A percentile compares a stretch with the other conserved stretches of the same genome.
Conservation (phyloP, 2,888 invertebrate genomes). For the Muscina levida region DNA sequence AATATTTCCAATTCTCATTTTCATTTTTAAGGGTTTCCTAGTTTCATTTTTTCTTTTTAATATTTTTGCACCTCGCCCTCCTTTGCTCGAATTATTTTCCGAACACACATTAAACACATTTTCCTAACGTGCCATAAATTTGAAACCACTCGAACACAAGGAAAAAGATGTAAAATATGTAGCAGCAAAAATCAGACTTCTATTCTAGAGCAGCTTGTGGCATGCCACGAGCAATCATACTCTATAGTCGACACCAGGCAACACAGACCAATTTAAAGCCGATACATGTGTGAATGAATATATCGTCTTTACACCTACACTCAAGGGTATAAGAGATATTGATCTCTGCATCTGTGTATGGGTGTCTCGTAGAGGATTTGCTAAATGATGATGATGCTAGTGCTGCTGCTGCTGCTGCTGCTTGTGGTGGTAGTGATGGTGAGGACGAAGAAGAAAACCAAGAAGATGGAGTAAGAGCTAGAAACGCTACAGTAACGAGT, state of each 20-base stretch:
- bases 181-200: constrained; percentile 3
- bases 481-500: constrained; percentile 21
- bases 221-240: constrained; percentile 55
- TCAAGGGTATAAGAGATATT: constrained; percentile 36
- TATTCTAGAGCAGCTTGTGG: constrained; percentile 52
- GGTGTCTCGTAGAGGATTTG: constrained; percentile 1
- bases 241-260: constrained; percentile 19
- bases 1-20: constrained; percentile 26
- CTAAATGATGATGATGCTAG: too few relatives aligned
- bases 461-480: not conserved
- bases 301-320: constrained; percentile 45
- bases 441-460: not conserved
- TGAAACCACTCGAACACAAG: constrained; percentile 59
- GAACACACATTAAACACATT: constrained; percentile 63
- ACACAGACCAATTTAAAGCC: not conserved
- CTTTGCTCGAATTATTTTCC: constrained; percentile 37
- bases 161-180: constrained; percentile 50
- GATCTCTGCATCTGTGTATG: not conserved
- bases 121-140: constrained; percentile 63
- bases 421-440: too few relatives aligned
- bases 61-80: constrained; percentile 5
- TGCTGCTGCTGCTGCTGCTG: too few relatives aligned
- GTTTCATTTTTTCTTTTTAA: not conserved
- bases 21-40: constrained; percentile 3
- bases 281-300: not conserved